Conservation (phyloP, 1,140 invertebrate genomes). For the Atta colombica region DNA sequence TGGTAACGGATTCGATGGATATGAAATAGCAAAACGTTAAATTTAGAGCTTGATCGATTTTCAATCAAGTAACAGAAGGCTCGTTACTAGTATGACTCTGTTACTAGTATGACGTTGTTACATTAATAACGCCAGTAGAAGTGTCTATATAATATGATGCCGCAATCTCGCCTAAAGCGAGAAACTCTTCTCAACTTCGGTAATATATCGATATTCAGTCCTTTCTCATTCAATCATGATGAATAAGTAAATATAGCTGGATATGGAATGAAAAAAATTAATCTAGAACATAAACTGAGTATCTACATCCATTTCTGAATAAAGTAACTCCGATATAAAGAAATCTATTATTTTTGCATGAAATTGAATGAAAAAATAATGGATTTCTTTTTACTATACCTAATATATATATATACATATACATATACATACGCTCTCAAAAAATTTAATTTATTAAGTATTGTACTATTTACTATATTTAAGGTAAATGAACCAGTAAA, state of each 20-base stretch:
- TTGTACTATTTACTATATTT: too few relatives aligned
- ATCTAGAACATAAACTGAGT: too few relatives aligned
- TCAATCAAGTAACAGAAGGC: conserved; percentile 9
- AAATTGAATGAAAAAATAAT: too few relatives aligned
- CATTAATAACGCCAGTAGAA: conserved; percentile 36
- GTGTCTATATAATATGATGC: background rate
- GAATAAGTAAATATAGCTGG: background rate
- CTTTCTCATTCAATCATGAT: background rate
- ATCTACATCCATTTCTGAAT: background rate
- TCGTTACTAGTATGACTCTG: background rate
- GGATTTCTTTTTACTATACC: too few relatives aligned
- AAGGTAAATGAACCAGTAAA: too few relatives aligned
- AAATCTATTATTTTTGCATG: too few relatives aligned
- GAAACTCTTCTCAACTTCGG: background rate
- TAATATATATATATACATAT: too few relatives aligned
- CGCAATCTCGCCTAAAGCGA: conserved; percentile 8
- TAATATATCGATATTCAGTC: background rate
- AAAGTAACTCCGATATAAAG: too few relatives aligned
- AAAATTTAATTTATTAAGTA: too few relatives aligned
- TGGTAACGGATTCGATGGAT: conserved; percentile 8
- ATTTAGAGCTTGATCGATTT: conserved; percentile 54
- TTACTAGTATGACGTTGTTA: background rate
- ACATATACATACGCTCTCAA: too few relatives aligned
- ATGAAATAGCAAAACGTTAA: conserved; percentile 30
- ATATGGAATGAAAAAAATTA: too few relatives aligned